phyloP scores from a whole-genome alignment of 1,140 invertebrate species.

The Drosophila equinoxialis region DNA sequence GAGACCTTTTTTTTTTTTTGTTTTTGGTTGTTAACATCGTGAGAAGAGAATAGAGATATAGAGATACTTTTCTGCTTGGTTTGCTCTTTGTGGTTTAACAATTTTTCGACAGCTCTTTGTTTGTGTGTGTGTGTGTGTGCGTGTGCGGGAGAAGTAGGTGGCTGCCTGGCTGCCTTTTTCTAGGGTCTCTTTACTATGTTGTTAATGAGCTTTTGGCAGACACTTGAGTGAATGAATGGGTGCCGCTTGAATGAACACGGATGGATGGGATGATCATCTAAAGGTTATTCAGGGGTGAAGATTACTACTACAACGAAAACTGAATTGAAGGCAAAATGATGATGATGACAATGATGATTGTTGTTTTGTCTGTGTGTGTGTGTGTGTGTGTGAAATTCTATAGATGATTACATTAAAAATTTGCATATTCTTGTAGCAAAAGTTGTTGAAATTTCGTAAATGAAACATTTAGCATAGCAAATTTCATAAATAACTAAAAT shows the following conservation, averaged over 20 bases:
- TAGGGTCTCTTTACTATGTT: conserved; percentile 29
- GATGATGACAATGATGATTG: conserved; percentile 2
- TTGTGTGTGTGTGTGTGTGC: conserved; percentile 6
- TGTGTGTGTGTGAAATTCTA: conserved; percentile 4
- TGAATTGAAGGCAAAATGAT: conserved; percentile 4
- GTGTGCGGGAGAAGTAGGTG: not conserved
- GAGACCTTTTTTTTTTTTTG: conserved; percentile 31
- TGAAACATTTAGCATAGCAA: not conserved
- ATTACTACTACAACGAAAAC: not conserved
- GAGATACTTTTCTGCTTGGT: conserved; percentile 66
- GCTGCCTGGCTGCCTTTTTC: conserved; percentile 10
- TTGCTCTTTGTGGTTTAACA: conserved; percentile 50
- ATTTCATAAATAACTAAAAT: not conserved
- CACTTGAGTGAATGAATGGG: conserved; percentile 44
- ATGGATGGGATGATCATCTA: conserved; percentile 12
- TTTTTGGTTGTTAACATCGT: conserved; percentile 24
- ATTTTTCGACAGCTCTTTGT: conserved; percentile 62
- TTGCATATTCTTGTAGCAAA: too few species aligned
- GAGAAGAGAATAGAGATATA: not conserved
- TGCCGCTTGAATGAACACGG: conserved; percentile 35
- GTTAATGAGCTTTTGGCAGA: conserved; percentile 64
- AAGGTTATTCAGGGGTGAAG: conserved; percentile 4
- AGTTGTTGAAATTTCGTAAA: too few species aligned
- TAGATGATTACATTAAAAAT: too few species aligned
- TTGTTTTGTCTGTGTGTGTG: not conserved